Conservation (phyloP, 2,888 invertebrate genomes). For the Prosopocoilus inquinatus region DNA sequence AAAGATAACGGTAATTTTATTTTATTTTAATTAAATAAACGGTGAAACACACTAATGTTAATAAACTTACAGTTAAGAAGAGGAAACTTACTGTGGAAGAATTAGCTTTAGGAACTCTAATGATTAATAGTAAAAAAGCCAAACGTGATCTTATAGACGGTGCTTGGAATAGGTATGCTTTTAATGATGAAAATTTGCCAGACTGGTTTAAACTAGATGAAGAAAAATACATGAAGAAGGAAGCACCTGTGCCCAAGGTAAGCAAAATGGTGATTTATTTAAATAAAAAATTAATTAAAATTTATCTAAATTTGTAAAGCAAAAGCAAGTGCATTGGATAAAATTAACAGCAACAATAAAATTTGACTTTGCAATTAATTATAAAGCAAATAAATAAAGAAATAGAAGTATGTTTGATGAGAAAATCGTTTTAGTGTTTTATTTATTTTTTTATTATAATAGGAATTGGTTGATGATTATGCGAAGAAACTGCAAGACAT, state of each 20-base stretch:
- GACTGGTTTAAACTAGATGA: slow-evolving; percentile 97
- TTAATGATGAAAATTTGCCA: slow-evolving; percentile 88
- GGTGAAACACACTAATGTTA: neutral
- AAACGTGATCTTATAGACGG: slow-evolving; percentile 87
- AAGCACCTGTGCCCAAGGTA: slow-evolving; percentile 80
- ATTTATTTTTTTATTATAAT: neutral
- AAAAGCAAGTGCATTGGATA: too few species aligned
- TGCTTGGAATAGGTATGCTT: slow-evolving; percentile 91
- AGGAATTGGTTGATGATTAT: slow-evolving; percentile 74
- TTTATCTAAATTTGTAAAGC: neutral
- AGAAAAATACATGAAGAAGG: slow-evolving; percentile 81
- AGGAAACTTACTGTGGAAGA: slow-evolving; percentile 81
- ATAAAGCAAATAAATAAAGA: too few species aligned
- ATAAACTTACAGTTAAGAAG: slow-evolving; percentile 31
- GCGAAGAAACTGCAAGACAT: slow-evolving; percentile 79
- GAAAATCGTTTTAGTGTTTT: too few species aligned
- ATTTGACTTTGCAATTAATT: too few species aligned
- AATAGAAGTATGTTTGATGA: too few species aligned
- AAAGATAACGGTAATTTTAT: slow-evolving; percentile 45
- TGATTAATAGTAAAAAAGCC: slow-evolving; percentile 87
- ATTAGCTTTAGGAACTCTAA: slow-evolving; percentile 86
- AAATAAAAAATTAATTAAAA: neutral
- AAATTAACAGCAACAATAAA: too few species aligned
- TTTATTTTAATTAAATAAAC: neutral
- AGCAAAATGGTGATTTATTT: slow-evolving; percentile 1